Base-by-base conservation (phyloP, 2,888 invertebrate genomes). In the Idaea straminata region DNA sequence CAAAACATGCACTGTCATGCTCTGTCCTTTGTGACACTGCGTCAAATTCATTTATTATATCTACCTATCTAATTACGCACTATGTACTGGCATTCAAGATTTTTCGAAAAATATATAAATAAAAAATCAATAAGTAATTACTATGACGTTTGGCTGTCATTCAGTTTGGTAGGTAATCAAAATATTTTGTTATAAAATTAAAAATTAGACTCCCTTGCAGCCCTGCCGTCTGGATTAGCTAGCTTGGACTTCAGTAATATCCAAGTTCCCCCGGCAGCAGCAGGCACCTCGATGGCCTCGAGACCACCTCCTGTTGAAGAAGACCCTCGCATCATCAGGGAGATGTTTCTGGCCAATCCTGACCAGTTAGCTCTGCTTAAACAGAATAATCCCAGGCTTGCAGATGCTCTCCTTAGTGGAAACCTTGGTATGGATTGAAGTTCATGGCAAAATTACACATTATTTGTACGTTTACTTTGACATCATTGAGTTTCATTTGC, bases 341-440 rank as follows among this genome's bases (percentile, higher is more conserved):
- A 98, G 79, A 96, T 97, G 96, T 96, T 98, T 77, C 86, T 98
- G 60, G 96, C 96, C 36, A 98, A 98, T 88, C 99, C 99, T 0
- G 97, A 98, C 82, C 97, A 98, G 83, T 89, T 99, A 66, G 96
- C 98, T 0, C 85, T 98, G 67, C 92, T 99, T 6, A 97, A 98
- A 83, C 98, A 99, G 85, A 97, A 99, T 80, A 99, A 99, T 92
- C 97, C 98, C 5, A 94, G 96, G 73, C 89, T 99, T 67, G 98
- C 99, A 10, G 98, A 98, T 85, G 98, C 99, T 16, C 88, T 99
- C 35, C 93, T 97, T 0, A 97, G 96, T 77, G 98, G 97, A 35
- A 96, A 96, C 85, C 93, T 97, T 73, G 96, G 96, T 96, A 87
- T 82, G 87, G 35, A 25, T 16, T 47, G 47, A 47, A 47, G 47